Evolutionary conservation across 2,888 invertebrate genomes (phyloP), one percentile per base, ranked within the genome.

Genomic region (Nycteola revayana): DNA sequence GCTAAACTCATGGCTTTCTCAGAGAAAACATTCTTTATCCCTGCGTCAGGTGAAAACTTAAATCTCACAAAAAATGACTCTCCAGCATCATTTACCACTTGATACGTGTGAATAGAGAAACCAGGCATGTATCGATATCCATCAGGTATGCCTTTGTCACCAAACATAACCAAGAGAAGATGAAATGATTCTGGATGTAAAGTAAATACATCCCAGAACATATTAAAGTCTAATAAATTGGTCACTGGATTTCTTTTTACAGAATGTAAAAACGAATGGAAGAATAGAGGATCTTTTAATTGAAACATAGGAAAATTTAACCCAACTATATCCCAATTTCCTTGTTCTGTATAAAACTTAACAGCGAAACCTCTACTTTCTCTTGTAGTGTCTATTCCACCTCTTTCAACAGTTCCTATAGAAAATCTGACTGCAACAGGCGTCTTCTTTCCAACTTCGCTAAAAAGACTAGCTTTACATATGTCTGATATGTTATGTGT

Each of bases 151-250:
- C 97, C 98, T 53, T 96, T 91, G 75, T 97, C 97, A 4, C 94
- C 91, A 67, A 96, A 97, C 43, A 97, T 83, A 67, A 96, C 91
- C 75, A 94, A 86, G 27, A 92, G 89, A 72, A 96, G 96, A 66
- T 97, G 96, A 7, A 93, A 91, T 2, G 94, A 91, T 78, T 97
- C 97, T 0, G 96, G 95, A 10, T 95, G 90, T 21, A 96, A 84
- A 0, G 94, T 92, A 44, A 96, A 90, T 65, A 97, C 97, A 74
- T 98, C 97, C 97, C 97, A 98, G 64, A 96, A 94, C 94, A 94
- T 95, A 64, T 97, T 94, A 0, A 93, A 84, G 78, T 97, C 97
- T 76, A 94, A 94, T 18, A 96, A 81, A 69, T 95, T 94, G 0
- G 95, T 95, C 8, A 90, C 93, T 0, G 98, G 98, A 75, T 98